Percentiles rank a stretch among this genome's conserved stretches.
Conservation (phyloP, 1,140 invertebrate genomes). For the Sitobion miscanthi region DNA sequence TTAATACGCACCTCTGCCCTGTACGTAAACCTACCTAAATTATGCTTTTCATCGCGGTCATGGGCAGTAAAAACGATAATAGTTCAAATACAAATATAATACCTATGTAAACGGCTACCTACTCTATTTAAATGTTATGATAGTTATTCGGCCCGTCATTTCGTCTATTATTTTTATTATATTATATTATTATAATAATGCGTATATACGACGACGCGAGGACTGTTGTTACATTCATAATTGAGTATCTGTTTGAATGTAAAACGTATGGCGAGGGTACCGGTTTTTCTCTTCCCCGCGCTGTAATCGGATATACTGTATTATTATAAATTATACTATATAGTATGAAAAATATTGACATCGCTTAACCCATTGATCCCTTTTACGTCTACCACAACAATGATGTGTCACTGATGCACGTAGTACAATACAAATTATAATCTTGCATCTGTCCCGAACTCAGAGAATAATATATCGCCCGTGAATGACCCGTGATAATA, state of each 20-base stretch:
- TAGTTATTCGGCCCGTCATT: not conserved
- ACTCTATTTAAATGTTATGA: not conserved
- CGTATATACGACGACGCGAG: not conserved
- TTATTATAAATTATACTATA: not conserved
- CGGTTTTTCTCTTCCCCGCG: not conserved
- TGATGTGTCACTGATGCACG: not conserved
- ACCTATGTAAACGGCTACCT: not conserved
- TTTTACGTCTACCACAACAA: not conserved
- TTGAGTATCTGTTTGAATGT: not conserved
- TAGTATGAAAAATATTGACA: not conserved
- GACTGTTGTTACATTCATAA: not conserved
- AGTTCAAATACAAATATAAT: no score
- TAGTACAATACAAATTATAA: not conserved
- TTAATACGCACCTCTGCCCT: not conserved
- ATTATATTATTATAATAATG: no score
- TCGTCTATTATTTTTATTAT: not conserved
- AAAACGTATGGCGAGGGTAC: not conserved
- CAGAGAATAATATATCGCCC: no score
- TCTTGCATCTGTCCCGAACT: not conserved
- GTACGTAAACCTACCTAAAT: not conserved
- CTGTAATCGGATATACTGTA: not conserved
- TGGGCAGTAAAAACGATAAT: no score
- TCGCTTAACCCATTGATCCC: not conserved
- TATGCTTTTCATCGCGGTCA: no score
- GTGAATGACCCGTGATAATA: not conserved